Percentiles rank a stretch among this genome's conserved stretches.
These are phyloP conservation scores for Pandion haliaetus DNA, from an alignment of 2,113 vertebrate genomes.

Conservation along the genomic window DNA sequence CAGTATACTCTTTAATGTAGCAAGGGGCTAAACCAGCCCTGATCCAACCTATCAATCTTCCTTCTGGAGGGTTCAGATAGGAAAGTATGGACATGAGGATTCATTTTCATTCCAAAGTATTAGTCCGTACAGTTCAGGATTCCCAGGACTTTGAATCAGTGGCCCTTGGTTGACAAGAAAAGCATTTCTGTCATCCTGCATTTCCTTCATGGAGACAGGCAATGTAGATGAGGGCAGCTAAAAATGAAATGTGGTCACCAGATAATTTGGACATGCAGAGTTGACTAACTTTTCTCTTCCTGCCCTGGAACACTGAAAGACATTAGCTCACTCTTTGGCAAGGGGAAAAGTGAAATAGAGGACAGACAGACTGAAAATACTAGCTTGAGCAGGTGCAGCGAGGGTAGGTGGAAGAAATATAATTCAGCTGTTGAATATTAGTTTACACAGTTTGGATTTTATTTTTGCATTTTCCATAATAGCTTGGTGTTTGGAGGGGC, in stretches of 20 bases:
- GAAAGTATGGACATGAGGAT: not conserved
- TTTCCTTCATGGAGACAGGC: not conserved
- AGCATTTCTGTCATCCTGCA: not conserved
- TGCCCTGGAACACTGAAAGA: not conserved
- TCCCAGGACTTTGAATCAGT: not conserved
- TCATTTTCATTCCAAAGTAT: not conserved
- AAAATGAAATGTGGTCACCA: not conserved
- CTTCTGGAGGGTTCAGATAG: not conserved
- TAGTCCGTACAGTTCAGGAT: not conserved
- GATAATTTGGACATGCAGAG: not conserved
- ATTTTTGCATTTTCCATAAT: not conserved
- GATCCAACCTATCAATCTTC: not conserved
- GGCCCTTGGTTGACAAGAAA: not conserved
- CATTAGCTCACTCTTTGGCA: slow-evolving; percentile 44
- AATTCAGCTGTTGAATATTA: not conserved
- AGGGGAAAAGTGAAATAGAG: not conserved
- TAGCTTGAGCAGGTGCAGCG: not conserved
- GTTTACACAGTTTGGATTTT: not conserved
- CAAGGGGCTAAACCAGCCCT: not conserved
- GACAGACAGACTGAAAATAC: not conserved
- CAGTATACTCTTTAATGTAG: not conserved
- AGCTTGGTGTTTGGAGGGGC: not conserved
- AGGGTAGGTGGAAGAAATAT: not conserved
- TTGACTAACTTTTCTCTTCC: slow-evolving; percentile 10
- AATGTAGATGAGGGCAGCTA: not conserved